Conservation (phyloP, 53 echinoderm and acorn worm species). For the Patiria pectinifera region DNA sequence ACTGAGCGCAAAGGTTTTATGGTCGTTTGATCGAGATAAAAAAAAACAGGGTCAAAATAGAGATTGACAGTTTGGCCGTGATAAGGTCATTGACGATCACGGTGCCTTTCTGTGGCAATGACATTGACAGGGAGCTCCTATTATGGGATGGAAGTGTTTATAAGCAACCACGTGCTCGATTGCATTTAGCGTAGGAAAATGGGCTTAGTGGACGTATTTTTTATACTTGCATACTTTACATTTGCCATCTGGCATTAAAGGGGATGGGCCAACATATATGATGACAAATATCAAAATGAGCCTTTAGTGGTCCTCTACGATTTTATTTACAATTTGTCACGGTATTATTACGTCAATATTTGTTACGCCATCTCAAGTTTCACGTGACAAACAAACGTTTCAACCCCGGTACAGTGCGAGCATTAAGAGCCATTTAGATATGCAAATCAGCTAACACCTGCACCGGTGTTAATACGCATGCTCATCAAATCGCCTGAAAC, state of each 20-base stretch:
- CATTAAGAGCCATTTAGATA: conserved; percentile 26
- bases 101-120: not conserved
- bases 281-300: too few relatives aligned
- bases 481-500: conserved; percentile 66
- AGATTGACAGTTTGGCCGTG: not conserved
- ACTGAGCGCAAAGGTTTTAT: conserved; percentile 23
- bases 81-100: not conserved
- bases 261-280: too few relatives aligned
- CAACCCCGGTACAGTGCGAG: not conserved
- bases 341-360: too few relatives aligned
- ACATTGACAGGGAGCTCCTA: conserved; percentile 5
- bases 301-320: too few relatives aligned
- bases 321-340: too few relatives aligned
- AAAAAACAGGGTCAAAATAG: conserved; percentile 3
- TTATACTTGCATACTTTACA: too few relatives aligned
- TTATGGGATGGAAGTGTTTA: not conserved
- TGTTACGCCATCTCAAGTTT: not conserved
- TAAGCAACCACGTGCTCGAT: conserved; percentile 24
- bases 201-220: not conserved
- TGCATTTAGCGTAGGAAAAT: not conserved
- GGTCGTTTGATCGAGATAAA: conserved; percentile 50
- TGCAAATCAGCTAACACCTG: conserved; percentile 74
- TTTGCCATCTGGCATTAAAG: too few relatives aligned
- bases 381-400: not conserved
- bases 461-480: conserved; percentile 74